Conservation (phyloP, 2,888 invertebrate species). For the Cephus spinipes region DNA sequence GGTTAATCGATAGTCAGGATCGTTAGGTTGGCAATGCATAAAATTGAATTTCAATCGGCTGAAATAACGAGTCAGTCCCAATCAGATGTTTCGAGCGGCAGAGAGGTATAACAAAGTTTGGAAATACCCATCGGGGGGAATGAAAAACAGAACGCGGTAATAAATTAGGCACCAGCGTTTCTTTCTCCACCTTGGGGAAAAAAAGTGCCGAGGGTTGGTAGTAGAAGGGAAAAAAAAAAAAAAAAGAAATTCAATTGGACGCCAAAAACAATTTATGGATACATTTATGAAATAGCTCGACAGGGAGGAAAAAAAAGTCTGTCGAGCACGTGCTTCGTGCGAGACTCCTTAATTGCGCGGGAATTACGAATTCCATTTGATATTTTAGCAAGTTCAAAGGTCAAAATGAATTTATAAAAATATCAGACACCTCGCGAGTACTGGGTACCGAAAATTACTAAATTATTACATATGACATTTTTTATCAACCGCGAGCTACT, state of each 20-base stretch:
- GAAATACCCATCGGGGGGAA: neutral
- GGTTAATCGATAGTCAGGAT: conserved; percentile 43
- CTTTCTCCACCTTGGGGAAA: neutral
- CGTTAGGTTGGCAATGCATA: conserved; percentile 48
- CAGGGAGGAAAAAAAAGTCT: neutral
- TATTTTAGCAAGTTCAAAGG: neutral
- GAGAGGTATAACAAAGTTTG: neutral
- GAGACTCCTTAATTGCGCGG: neutral
- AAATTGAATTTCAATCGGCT: conserved; percentile 42
- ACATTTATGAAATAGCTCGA: neutral
- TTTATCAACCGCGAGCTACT: neutral
- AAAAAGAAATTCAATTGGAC: neutral
- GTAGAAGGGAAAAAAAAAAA: neutral
- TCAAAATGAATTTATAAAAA: neutral
- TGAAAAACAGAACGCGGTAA: neutral
- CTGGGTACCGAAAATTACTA: neutral
- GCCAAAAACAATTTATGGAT: neutral
- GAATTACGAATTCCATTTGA: neutral
- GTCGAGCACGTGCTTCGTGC: neutral
- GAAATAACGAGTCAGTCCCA: conserved; percentile 24
- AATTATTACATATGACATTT: neutral
- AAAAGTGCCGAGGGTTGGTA: too few relatives aligned
- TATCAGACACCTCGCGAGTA: neutral
- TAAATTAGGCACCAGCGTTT: neutral
- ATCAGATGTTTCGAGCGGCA: neutral